phyloP scores from a whole-genome alignment of 2,113 vertebrate species.

The Ovis canadensis region DNA sequence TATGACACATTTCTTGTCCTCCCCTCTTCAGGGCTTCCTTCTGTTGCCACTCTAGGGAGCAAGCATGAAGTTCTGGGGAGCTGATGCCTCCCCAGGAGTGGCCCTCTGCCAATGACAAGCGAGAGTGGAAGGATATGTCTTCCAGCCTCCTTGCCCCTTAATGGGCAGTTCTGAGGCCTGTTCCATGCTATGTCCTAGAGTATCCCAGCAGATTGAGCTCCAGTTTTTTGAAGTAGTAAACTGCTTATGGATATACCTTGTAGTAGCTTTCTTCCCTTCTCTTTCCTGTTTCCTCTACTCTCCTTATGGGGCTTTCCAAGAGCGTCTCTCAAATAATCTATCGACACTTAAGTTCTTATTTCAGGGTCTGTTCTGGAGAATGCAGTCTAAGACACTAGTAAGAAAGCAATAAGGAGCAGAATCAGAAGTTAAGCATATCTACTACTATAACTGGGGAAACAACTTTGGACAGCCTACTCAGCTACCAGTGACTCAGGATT shows the following conservation, averaged over 20 bases:
- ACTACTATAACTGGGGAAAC: not conserved
- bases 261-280: not conserved
- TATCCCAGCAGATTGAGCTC: not conserved
- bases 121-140: not conserved
- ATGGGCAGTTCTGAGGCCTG: not conserved
- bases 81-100: not conserved
- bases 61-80: not conserved
- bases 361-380: not conserved
- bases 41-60: not conserved
- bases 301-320: not conserved
- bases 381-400: not conserved
- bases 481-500: not conserved
- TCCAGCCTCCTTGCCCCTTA: not conserved
- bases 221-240: not conserved
- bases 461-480: fast-evolving
- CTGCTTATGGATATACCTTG: not conserved
- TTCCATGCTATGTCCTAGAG: not conserved
- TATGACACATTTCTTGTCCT: not conserved
- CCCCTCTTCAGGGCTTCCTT: not conserved
- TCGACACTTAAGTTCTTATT: not conserved
- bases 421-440: not conserved
- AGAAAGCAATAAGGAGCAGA: not conserved
- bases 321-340: not conserved
- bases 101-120: not conserved
- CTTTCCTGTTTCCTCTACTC: not conserved